A percentile compares a stretch with the other conserved stretches of the same genome.
phyloP scores from a whole-genome alignment of 2,888 invertebrate genomes.

The Temnothorax rugatulus region DNA sequence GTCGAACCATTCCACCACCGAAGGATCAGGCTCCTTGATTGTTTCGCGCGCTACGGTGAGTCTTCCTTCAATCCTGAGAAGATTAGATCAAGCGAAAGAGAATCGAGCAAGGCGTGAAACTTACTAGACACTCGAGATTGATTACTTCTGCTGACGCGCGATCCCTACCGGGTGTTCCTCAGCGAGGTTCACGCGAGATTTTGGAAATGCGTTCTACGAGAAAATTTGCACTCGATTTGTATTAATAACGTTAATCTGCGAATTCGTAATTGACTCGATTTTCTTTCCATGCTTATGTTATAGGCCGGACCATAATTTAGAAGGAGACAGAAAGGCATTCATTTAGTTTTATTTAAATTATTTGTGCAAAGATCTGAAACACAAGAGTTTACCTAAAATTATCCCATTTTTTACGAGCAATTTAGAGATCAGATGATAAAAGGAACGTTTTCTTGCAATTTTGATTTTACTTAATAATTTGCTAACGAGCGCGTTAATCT shows the following conservation, averaged over 20 bases:
- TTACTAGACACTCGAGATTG: slow-evolving; percentile 55
- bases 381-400: background rate
- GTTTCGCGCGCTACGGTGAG: slow-evolving; percentile 84
- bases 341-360: background rate
- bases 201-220: too few relatives aligned
- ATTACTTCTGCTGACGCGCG: slow-evolving; percentile 37
- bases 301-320: background rate
- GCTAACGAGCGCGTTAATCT: background rate
- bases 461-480: background rate
- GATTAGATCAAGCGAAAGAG: slow-evolving; percentile 57
- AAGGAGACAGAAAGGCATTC: background rate
- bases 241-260: background rate
- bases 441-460: background rate
- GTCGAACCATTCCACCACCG: slow-evolving; percentile 82
- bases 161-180: slow-evolving; percentile 14
- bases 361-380: too few relatives aligned
- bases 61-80: slow-evolving; percentile 67
- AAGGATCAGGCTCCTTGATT: slow-evolving; percentile 83
- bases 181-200: background rate
- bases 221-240: background rate
- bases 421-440: background rate
- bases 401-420: too few relatives aligned
- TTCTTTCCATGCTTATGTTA: slow-evolving; percentile 17
- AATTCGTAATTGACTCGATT: slow-evolving; percentile 27
- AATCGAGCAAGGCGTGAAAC: slow-evolving; percentile 52